phyloP scores from a whole-genome alignment of 2,797 vertebrate species.

The Orestias chungarensis region DNA sequence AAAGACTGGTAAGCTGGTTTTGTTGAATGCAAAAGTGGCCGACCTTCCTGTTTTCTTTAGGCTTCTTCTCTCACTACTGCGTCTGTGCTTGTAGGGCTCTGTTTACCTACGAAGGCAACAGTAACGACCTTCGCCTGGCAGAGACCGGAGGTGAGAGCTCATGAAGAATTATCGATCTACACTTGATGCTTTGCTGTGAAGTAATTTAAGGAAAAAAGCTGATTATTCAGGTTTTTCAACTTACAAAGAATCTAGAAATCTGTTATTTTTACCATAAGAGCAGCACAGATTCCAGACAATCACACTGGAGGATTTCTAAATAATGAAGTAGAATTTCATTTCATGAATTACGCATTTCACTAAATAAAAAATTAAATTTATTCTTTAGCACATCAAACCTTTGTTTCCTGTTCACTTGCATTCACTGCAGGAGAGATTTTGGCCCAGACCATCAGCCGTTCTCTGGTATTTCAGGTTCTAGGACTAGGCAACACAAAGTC shows the following conservation, averaged over 20 bases:
- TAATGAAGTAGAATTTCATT: neutral
- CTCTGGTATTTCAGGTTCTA: too few relatives aligned
- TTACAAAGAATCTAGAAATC: neutral
- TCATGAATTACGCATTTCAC: too few relatives aligned
- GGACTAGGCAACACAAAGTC: too few relatives aligned
- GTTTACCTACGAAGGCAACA: constrained; percentile 93
- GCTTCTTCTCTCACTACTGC: neutral
- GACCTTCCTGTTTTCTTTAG: neutral
- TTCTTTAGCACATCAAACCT: too few relatives aligned
- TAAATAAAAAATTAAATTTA: too few relatives aligned
- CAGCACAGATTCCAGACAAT: neutral
- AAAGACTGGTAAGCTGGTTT: constrained; percentile 84
- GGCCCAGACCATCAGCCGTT: too few relatives aligned
- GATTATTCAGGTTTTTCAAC: neutral
- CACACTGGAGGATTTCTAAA: neutral
- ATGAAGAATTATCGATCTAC: neutral
- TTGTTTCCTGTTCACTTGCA: too few relatives aligned
- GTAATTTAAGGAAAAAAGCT: neutral
- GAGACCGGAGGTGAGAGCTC: constrained; percentile 86
- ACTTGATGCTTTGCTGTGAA: neutral
- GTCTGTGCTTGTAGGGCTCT: constrained; percentile 80
- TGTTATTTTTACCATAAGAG: neutral
- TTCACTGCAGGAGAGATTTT: too few relatives aligned
- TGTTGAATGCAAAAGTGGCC: too few relatives aligned
- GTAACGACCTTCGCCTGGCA: constrained; percentile 86